phyloP scores from a whole-genome alignment of 2,888 invertebrate genomes.

The Nymphalis urticae region DNA sequence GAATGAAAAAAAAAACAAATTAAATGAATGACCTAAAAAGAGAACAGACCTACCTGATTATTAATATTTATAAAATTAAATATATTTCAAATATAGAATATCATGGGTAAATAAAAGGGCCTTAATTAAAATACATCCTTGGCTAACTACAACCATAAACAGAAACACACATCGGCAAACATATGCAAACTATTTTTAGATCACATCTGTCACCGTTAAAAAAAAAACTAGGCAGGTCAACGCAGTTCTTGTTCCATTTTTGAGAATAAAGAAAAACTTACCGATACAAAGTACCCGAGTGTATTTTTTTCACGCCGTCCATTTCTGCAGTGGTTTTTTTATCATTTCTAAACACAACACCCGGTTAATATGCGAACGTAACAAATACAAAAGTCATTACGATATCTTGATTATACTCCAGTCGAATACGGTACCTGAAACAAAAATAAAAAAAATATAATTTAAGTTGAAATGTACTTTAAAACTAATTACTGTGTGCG shows the following conservation, averaged over 20 bases:
- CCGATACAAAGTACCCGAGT: conserved; percentile 78
- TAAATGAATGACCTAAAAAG: conserved; percentile 1
- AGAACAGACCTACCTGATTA: background rate
- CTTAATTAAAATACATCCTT: conserved; percentile 19
- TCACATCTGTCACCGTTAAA: conserved; percentile 39
- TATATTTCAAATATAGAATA: background rate
- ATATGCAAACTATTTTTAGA: conserved; percentile 43
- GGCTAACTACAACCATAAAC: conserved; percentile 22
- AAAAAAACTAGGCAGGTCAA: conserved; percentile 42
- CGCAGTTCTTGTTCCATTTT: conserved; percentile 38
- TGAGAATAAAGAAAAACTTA: conserved; percentile 52
- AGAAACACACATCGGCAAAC: conserved; percentile 27
- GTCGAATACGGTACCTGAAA: conserved; percentile 35
- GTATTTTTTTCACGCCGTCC: conserved; percentile 81
- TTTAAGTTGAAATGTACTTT: conserved; percentile 16
- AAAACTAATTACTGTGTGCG: conserved; percentile 19
- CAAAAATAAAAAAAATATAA: conserved; percentile 21
- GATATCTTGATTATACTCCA: conserved; percentile 38
- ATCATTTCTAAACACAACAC: conserved; percentile 60
- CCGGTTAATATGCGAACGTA: conserved; percentile 57
- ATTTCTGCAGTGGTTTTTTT: conserved; percentile 64
- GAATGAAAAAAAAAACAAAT: background rate
- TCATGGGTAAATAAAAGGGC: background rate
- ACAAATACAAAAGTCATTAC: conserved; percentile 65
- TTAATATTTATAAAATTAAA: background rate